These are phyloP conservation scores for Drosophila cardini DNA, from an alignment of 1,140 invertebrate species.

Conservation along the genomic window DNA sequence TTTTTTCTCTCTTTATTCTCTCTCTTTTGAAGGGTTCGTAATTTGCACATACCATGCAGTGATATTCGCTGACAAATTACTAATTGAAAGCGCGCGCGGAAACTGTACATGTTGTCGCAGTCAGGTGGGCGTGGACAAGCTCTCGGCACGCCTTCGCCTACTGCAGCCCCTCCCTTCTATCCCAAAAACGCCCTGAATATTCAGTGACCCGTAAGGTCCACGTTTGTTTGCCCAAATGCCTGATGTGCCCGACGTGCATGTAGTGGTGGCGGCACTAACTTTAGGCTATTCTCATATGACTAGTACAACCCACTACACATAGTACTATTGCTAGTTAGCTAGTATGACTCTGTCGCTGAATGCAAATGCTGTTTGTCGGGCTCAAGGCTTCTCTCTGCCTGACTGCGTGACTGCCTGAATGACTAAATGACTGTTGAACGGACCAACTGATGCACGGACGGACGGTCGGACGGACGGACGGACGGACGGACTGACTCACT, in stretches of 20 bases:
- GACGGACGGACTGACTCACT: slow-evolving; percentile 14
- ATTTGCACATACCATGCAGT: slow-evolving; percentile 60
- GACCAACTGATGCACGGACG: slow-evolving; percentile 3
- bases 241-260: slow-evolving; percentile 61
- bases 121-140: slow-evolving; percentile 31
- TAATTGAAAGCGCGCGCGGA: slow-evolving; percentile 73
- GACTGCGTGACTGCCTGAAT: slow-evolving; percentile 19
- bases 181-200: slow-evolving; percentile 60
- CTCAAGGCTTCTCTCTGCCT: slow-evolving; percentile 37
- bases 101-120: slow-evolving; percentile 56
- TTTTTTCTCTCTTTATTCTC: slow-evolving; percentile 2
- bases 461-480: too few relatives aligned
- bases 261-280: slow-evolving; percentile 55
- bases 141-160: slow-evolving; percentile 20
- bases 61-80: slow-evolving; percentile 74
- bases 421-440: slow-evolving; percentile 20
- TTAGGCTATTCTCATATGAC: slow-evolving; percentile 31
- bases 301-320: background rate
- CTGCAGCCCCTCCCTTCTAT: background rate
- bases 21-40: slow-evolving; percentile 48
- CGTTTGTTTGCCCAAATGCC: slow-evolving; percentile 79
- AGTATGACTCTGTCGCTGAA: slow-evolving; percentile 25
- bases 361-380: slow-evolving; percentile 52
- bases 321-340: slow-evolving; percentile 1
- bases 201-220: slow-evolving; percentile 74